Conservation (phyloP, 2,113 vertebrate genomes). For the Nerophis ophidion region DNA sequence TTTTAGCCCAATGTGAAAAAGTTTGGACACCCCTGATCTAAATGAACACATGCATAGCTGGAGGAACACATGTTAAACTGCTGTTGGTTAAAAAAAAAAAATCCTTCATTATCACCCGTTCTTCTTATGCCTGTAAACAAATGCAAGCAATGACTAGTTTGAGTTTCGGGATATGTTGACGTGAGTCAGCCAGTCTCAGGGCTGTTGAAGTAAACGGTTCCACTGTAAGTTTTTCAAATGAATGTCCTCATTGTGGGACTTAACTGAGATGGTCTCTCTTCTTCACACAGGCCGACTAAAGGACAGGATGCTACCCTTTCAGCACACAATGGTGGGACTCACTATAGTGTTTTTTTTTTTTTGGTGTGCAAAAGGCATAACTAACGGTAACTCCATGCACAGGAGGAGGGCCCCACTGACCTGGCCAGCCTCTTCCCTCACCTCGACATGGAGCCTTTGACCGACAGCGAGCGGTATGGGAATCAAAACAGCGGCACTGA, state of each 20-base stretch:
- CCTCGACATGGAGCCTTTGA: conserved; percentile 91
- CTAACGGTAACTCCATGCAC: not conserved
- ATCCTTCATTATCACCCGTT: too few relatives aligned
- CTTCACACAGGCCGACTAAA: conserved; percentile 55
- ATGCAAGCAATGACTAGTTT: too few relatives aligned
- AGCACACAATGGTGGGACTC: conserved; percentile 37
- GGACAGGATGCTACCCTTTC: conserved; percentile 36
- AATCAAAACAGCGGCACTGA: not conserved
- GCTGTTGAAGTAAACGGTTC: too few relatives aligned
- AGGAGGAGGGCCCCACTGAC: conserved; percentile 66
- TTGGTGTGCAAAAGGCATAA: not conserved
- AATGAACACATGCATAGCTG: too few relatives aligned
- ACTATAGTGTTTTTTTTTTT: conserved; percentile 6
- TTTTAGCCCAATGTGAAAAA: too few relatives aligned
- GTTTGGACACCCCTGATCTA: too few relatives aligned
- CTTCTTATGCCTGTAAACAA: too few relatives aligned
- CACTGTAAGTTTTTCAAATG: not conserved
- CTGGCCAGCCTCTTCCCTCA: conserved; percentile 71
- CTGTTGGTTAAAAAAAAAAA: too few relatives aligned
- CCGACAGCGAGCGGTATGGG: conserved; percentile 80
- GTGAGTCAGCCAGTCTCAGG: too few relatives aligned
- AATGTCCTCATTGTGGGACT: not conserved
- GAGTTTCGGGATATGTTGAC: too few relatives aligned
- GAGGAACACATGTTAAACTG: too few relatives aligned
- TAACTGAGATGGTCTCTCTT: conserved; percentile 8